A percentile compares a stretch with the other conserved stretches of the same genome.
Conservation (phyloP, 2,888 invertebrate genomes). For the Pelosia muscerda region DNA sequence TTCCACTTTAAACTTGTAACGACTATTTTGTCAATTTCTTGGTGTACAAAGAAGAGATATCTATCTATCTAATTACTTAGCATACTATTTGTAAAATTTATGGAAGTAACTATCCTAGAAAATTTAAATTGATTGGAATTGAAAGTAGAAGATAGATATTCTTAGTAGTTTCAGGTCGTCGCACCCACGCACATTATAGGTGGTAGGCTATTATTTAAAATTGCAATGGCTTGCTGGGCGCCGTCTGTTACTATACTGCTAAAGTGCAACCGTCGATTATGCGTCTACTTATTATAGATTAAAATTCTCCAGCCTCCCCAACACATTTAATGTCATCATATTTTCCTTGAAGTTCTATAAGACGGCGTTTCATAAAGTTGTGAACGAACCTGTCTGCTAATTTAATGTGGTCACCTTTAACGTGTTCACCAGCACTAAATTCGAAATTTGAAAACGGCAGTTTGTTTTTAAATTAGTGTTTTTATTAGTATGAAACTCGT, state of each 20-base stretch:
- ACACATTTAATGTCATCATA: background rate
- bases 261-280: conserved; percentile 2
- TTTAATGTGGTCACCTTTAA: background rate
- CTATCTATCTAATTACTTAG: no score
- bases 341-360: background rate
- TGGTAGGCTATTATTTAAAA: conserved; percentile 6
- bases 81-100: no score
- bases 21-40: no score
- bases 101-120: background rate
- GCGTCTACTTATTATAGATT: background rate
- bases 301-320: background rate
- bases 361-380: background rate
- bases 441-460: background rate
- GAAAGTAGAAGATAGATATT: background rate
- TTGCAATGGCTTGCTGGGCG: conserved; percentile 5
- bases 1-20: no score
- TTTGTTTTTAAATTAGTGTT: background rate
- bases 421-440: background rate
- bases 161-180: background rate
- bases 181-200: background rate
- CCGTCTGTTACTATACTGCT: background rate
- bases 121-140: background rate
- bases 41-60: no score
- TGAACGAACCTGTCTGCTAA: background rate
- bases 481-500: no score